phyloP scores from a whole-genome alignment of 2,113 vertebrate species.

The Perca schrenkii region DNA sequence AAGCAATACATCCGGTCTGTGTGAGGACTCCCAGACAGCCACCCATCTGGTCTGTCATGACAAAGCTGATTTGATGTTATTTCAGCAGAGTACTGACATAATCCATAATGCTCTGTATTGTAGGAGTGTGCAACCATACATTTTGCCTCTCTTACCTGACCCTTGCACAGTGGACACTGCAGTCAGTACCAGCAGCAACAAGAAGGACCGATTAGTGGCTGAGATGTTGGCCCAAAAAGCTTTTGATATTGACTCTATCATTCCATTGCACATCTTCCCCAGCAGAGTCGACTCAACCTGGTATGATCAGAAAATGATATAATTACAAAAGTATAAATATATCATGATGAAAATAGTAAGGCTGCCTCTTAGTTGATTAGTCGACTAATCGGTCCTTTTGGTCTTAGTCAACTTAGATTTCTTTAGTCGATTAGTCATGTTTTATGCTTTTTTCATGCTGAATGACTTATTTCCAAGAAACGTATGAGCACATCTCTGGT shows the following conservation, averaged over 20 bases:
- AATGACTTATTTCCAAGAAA: no score
- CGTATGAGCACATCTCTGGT: no score
- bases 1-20: background rate
- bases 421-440: no score
- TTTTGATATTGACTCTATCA: constrained; percentile 72
- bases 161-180: constrained; percentile 68
- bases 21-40: background rate
- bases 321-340: background rate
- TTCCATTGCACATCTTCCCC: constrained; percentile 84
- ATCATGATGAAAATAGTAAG: background rate
- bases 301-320: background rate
- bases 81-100: background rate
- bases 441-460: no score
- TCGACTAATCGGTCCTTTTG: no score
- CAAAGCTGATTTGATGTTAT: background rate
- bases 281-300: constrained; percentile 71
- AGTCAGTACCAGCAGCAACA: constrained; percentile 68
- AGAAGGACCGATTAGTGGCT: constrained; percentile 42
- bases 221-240: constrained; percentile 52
- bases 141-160: constrained; percentile 72
- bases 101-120: background rate
- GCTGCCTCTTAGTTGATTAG: no score
- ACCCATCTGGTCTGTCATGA: background rate
- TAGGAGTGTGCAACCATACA: background rate
- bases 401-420: no score